phyloP scores from a whole-genome alignment of 2,888 invertebrate species.

The Smittia sp. region DNA sequence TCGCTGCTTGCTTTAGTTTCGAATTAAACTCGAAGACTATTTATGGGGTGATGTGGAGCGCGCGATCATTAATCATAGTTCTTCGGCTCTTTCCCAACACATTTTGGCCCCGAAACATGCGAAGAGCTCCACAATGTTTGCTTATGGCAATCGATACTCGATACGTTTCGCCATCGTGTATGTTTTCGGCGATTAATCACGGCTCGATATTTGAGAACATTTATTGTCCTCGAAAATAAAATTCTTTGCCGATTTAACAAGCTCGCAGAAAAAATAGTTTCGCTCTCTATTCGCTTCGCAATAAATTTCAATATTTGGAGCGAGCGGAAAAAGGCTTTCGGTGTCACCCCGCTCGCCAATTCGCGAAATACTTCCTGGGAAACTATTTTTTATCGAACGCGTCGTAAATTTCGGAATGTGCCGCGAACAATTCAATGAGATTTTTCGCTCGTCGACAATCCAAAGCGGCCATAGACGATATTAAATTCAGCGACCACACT shows the following conservation, averaged over 20 bases:
- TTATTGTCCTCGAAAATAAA: constrained; percentile 19
- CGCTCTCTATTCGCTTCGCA: neutral
- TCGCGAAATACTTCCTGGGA: neutral
- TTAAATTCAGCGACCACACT: constrained; percentile 20
- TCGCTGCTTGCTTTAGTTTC: neutral
- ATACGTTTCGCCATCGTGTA: neutral
- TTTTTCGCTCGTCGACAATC: neutral
- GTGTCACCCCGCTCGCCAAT: neutral
- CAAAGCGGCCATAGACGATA: neutral
- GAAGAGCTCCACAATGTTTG: constrained; percentile 14
- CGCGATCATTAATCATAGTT: constrained; percentile 17
- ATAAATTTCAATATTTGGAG: neutral
- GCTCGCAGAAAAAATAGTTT: constrained; percentile 22
- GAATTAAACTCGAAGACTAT: constrained; percentile 15
- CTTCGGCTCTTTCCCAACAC: neutral
- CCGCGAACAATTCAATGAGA: neutral
- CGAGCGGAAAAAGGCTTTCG: neutral
- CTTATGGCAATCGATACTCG: constrained; percentile 21
- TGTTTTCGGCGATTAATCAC: constrained; percentile 27
- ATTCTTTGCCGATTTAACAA: neutral
- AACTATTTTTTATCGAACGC: neutral
- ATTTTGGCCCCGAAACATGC: constrained; percentile 8
- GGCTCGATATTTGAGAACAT: neutral
- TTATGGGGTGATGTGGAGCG: neutral
- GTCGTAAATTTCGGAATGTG: neutral